Base-by-base conservation (phyloP, 2,888 invertebrate species). In the Patella caerulea region DNA sequence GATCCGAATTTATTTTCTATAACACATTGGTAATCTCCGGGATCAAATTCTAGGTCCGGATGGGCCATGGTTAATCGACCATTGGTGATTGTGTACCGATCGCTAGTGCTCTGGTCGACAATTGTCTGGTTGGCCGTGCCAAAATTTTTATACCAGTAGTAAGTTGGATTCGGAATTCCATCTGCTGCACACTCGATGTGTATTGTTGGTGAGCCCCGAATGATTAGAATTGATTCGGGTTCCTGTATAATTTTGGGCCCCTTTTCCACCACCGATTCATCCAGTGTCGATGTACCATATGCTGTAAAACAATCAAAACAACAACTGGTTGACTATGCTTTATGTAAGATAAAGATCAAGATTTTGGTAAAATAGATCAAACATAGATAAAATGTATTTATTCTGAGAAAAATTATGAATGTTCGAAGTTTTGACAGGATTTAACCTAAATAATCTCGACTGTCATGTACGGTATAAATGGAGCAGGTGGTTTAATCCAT, bases 21-120 rank as follows among this genome's bases (percentile, higher is more conserved):
- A 85, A 95, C 95, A 89, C 98, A 98, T 89, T 97, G 97, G 91
- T 97, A 98, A 34, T 95, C 94, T 0, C 97, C 96, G 90, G 96
- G 94, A 90, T 98, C 97, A 83, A 93, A 93, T 91, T 94, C 95
- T 87, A 95, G 94, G 0, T 72, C 52, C 0, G 98, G 98, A 86
- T 95, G 94, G 86, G 95, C 95, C 79, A 98, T 97, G 86, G 97
- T 96, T 12, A 98, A 93, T 82, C 95, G 95, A 54, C 98, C 98
- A 78, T 98, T 98, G 88, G 97, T 97, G 17, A 97, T 92, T 3
- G 98, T 97, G 88, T 95, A 96, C 5, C 79, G 56, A 17, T 70
- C 17, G 24, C 73, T 71, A 5, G 65, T 73, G 78, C 96, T 94
- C 34, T 92, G 90, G 1, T 54, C 71, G 17, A 79, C 24, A 56